phyloP scores from a whole-genome alignment of 2,113 vertebrate genomes.

The Oryzias woworae region DNA sequence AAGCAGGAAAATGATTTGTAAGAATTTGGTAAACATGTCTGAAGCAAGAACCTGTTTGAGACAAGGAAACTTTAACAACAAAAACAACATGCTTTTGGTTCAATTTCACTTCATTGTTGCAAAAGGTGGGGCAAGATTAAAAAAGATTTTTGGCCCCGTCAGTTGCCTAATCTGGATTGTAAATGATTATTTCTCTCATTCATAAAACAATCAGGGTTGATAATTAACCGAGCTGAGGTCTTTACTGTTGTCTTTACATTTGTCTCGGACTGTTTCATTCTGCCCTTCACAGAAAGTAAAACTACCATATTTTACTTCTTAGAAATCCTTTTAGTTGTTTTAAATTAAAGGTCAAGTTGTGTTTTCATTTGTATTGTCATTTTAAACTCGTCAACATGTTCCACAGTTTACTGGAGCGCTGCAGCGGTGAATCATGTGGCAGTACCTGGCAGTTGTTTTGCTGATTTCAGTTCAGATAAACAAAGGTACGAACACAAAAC shows the following conservation, averaged over 20 bases:
- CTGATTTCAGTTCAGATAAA: slow-evolving; percentile 41
- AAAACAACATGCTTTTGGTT: slow-evolving; percentile 14
- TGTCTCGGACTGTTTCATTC: no score
- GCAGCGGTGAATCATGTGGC: slow-evolving; percentile 52
- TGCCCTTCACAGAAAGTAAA: background rate
- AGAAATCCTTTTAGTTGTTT: background rate
- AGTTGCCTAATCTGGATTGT: background rate
- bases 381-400: background rate
- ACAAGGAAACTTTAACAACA: background rate
- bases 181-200: background rate
- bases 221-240: slow-evolving; percentile 6
- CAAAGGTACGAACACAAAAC: slow-evolving; percentile 40
- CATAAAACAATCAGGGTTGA: slow-evolving; percentile 3
- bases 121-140: background rate
- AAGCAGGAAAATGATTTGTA: no score
- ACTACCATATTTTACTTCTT: background rate
- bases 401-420: slow-evolving; percentile 13
- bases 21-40: background rate
- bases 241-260: background rate
- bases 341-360: background rate
- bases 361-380: background rate
- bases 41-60: slow-evolving; percentile 4
- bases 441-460: slow-evolving; percentile 39
- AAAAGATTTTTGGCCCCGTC: background rate
- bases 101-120: background rate